These are phyloP conservation scores for Teleopsis dalmanni DNA, from an alignment of 1,140 invertebrate species.

Conservation along the genomic window DNA sequence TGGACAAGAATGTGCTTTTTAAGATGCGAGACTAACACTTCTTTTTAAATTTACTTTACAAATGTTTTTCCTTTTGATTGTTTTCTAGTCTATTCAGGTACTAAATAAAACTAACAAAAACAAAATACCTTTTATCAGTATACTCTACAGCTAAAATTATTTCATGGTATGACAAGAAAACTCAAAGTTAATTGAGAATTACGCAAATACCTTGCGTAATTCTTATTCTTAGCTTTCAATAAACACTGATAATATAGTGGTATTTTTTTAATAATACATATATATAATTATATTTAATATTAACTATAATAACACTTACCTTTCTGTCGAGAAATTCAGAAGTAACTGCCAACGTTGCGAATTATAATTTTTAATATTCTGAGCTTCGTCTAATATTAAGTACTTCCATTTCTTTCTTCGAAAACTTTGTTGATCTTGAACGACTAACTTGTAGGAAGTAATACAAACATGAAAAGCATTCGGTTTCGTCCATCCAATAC, in stretches of 20 bases:
- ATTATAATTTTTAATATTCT: slow-evolving; percentile 99
- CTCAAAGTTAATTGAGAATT: no score
- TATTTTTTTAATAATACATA: no score
- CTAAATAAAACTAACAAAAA: no score
- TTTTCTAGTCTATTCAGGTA: no score
- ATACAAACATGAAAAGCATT: slow-evolving; percentile 99
- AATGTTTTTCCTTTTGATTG: no score
- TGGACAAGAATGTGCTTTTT: no score
- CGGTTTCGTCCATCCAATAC: slow-evolving; percentile 96
- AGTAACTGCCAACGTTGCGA: slow-evolving; percentile 97
- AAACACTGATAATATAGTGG: slow-evolving; percentile 41
- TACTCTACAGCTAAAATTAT: no score
- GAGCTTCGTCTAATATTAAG: slow-evolving; percentile 97
- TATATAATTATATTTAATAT: not conserved
- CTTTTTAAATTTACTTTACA: no score
- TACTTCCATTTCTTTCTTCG: slow-evolving; percentile 98
- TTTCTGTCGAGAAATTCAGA: slow-evolving; percentile 92
- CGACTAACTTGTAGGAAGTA: slow-evolving; percentile 98
- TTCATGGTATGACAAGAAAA: no score
- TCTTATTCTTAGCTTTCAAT: slow-evolving; percentile 30
- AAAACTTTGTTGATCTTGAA: slow-evolving; percentile 98
- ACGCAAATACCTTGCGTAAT: slow-evolving; percentile 43
- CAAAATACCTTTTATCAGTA: no score
- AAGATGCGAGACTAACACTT: no score
- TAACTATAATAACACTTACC: slow-evolving; percentile 49